These are phyloP conservation scores for Lucinisca nassula DNA, from an alignment of 2,888 invertebrate genomes.

Conservation along the genomic window DNA sequence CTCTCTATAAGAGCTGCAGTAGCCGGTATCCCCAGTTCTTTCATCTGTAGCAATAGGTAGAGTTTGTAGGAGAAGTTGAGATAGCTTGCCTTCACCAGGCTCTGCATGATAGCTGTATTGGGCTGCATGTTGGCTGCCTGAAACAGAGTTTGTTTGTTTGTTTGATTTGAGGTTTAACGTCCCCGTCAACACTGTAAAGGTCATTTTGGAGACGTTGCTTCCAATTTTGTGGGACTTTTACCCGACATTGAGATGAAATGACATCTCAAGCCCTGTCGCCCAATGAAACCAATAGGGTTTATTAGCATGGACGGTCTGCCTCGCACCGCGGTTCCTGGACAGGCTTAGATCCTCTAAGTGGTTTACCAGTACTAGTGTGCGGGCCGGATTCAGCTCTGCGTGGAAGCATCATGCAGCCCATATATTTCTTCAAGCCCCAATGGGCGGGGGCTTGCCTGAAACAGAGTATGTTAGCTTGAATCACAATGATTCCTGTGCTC, in stretches of 20 bases:
- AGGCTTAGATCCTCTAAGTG: too few relatives aligned
- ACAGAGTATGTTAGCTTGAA: background rate
- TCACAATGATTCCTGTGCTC: background rate
- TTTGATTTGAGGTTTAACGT: background rate
- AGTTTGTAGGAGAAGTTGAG: conserved; percentile 91
- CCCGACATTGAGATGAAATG: too few relatives aligned
- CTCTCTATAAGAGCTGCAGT: conserved; percentile 91
- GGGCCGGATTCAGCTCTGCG: too few relatives aligned
- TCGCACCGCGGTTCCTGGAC: too few relatives aligned
- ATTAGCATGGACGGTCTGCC: too few relatives aligned
- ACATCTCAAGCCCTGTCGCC: too few relatives aligned
- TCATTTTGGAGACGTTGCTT: background rate
- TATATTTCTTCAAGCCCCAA: too few relatives aligned
- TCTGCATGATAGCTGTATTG: conserved; percentile 93
- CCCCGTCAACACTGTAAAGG: background rate
- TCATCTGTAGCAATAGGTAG: conserved; percentile 91
- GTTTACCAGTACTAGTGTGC: too few relatives aligned
- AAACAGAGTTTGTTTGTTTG: background rate
- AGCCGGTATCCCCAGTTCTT: conserved; percentile 90
- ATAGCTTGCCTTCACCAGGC: conserved; percentile 91
- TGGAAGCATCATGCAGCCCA: too few relatives aligned
- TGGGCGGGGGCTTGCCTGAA: too few relatives aligned
- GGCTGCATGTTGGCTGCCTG: conserved; percentile 89
- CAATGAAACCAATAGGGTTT: background rate
- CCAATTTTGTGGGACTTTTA: too few relatives aligned